These are phyloP conservation scores for Chironex yamaguchii DNA, from an alignment of 30 jellyfish, hydroid and myxozoan genomes.

Conservation along the genomic window DNA sequence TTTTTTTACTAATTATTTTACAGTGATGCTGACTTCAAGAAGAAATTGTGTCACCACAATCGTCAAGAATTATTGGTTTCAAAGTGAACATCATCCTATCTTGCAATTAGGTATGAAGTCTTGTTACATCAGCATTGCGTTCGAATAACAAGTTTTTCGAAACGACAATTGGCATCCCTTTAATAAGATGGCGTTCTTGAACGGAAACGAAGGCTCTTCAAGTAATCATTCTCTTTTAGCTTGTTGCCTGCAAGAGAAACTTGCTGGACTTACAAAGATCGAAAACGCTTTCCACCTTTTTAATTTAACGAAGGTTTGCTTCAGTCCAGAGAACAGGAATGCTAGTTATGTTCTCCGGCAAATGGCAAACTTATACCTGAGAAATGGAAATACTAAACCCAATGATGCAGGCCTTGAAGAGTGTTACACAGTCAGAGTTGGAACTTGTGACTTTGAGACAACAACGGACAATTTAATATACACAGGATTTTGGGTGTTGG, in stretches of 20 bases:
- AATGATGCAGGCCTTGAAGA: not conserved
- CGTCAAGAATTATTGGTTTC: no score
- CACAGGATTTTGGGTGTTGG: conserved; percentile 62
- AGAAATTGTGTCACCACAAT: no score
- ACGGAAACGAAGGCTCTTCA: no score
- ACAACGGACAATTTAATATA: conserved; percentile 38
- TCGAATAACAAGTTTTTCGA: no score
- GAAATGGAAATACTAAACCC: not conserved
- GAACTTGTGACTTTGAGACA: conserved; percentile 54
- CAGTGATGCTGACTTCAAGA: no score
- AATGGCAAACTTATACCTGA: not conserved
- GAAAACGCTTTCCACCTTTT: not conserved
- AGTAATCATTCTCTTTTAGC: not conserved
- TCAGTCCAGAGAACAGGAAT: not conserved
- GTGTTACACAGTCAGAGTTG: not conserved
- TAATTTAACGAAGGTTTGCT: not conserved
- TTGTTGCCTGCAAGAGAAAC: not conserved
- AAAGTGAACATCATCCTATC: no score
- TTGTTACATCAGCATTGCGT: no score
- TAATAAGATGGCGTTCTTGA: no score
- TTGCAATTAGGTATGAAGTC: no score
- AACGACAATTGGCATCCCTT: no score
- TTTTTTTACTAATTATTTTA: no score
- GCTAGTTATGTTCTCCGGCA: not conserved
- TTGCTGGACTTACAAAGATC: not conserved